These are phyloP conservation scores for Lepisosteus oculatus DNA, from an alignment of 2,113 vertebrate species.

Conservation along the genomic window DNA sequence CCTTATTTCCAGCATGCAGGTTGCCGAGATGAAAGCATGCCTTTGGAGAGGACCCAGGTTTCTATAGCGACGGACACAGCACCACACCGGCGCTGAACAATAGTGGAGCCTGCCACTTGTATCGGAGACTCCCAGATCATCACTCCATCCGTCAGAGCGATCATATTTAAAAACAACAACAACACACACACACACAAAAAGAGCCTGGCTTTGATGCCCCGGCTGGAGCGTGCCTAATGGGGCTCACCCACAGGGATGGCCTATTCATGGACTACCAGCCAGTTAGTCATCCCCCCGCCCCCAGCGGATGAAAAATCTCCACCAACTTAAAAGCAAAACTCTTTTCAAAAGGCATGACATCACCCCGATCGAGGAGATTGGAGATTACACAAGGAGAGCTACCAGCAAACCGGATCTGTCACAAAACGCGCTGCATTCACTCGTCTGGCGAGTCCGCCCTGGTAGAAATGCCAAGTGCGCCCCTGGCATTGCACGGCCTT, in stretches of 20 bases:
- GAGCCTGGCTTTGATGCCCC: slow-evolving; percentile 70
- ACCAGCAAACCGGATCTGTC: slow-evolving; percentile 30
- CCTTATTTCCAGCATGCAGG: slow-evolving; percentile 72
- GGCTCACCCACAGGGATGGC: slow-evolving; percentile 47
- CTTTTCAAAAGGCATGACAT: slow-evolving; percentile 64
- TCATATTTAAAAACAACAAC: slow-evolving; percentile 72
- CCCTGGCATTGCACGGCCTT: slow-evolving; percentile 3
- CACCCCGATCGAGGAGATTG: slow-evolving; percentile 51
- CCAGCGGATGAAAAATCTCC: slow-evolving; percentile 29
- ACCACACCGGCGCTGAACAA: slow-evolving; percentile 74
- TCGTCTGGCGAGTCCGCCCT: slow-evolving; percentile 9
- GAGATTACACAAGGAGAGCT: slow-evolving; percentile 17
- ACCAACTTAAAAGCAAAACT: slow-evolving; percentile 65
- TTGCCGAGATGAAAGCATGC: slow-evolving; percentile 88
- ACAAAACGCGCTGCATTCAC: slow-evolving; percentile 20
- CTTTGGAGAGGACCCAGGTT: slow-evolving; percentile 66
- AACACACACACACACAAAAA: slow-evolving; percentile 36
- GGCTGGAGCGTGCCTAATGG: slow-evolving; percentile 74
- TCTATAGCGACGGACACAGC: slow-evolving; percentile 86
- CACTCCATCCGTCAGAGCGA: slow-evolving; percentile 77
- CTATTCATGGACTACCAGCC: slow-evolving; percentile 17
- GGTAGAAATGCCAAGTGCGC: slow-evolving; percentile 1
- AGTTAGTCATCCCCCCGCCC: neutral
- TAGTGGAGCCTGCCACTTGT: slow-evolving; percentile 63
- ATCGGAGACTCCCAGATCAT: slow-evolving; percentile 65